phyloP scores from a whole-genome alignment of 23 tunicate genomes.

The Trididemnum clinides region DNA sequence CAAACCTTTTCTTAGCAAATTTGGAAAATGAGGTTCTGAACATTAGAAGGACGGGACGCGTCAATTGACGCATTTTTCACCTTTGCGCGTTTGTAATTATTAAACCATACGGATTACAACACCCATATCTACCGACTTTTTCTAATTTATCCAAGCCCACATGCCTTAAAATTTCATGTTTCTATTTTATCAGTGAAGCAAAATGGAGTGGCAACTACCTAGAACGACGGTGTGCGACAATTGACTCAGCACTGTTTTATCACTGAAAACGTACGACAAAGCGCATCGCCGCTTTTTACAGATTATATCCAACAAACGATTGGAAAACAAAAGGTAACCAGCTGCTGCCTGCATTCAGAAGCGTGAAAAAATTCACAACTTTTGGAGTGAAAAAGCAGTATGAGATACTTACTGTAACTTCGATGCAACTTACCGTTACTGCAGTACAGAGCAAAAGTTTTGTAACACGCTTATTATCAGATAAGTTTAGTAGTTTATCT shows the following conservation, averaged over 20 bases:
- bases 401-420: not conserved
- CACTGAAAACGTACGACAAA: not conserved
- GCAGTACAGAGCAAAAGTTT: conserved; percentile 2
- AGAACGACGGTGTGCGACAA: conserved; percentile 24
- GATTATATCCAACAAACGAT: not conserved
- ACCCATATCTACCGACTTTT: not conserved
- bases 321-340: conserved; percentile 4
- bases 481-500: not conserved
- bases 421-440: not conserved
- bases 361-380: not conserved
- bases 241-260: conserved; percentile 14
- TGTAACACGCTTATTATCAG: not conserved
- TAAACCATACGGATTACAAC: not conserved
- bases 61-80: too few species aligned
- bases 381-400: not conserved
- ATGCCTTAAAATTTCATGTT: conserved; percentile 19
- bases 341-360: conserved; percentile 1
- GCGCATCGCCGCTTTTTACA: not conserved
- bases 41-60: too few species aligned
- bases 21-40: too few species aligned
- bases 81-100: not conserved
- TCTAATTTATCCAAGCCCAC: not conserved
- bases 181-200: conserved; percentile 1
- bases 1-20: too few species aligned
- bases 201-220: conserved; percentile 17